Evolutionary conservation across 2,113 vertebrate species (phyloP), one percentile per base, ranked within the genome.

Genomic region (Ceyx melanurus): DNA sequence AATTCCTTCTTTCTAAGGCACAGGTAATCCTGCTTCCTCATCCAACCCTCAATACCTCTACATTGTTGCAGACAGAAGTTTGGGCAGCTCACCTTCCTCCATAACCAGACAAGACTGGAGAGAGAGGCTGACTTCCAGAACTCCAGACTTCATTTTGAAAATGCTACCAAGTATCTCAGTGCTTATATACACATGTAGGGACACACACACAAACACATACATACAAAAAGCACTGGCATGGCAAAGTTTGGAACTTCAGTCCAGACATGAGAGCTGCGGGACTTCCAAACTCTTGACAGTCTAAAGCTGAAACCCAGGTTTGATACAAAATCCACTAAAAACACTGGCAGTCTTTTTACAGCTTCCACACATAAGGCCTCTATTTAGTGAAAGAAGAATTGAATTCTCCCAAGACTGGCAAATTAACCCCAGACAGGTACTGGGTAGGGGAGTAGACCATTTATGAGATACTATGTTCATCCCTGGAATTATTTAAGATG

Each of bases 161-260:
- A 61, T 28, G 11, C 11, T 72, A 40, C 18, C 23, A 73, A 73
- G 29, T 10, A 46, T 12, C 13, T 57, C 65, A 42, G 19, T 25
- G n/a, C 37, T 54, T 57, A 8, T 5, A 28, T 0, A 28, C 5
- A 19, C 6, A 9, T 2, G 0, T 14, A 25, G 28, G 13, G 19
- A 12, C 11, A 21, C 8, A 54, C 7, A 45, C 11, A 21, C 15
- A 45, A 9, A 21, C 15, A 35, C 4, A 23, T 0, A 21, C 11
- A 48, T 8, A 65, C 33, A 57, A 21, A 71, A 53, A 46, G n/a
- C 15, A 67, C 22, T 33, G 33, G 9, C n/a, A 46, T 2, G 12
- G n/a, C 19, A 50, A 77, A 31, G 15, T 50, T 50, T 80, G 54
- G 37, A 76, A 56, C 9, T 10, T 35, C 28, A 33, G 9, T 21